Conservation (phyloP, 2,113 vertebrate genomes). For the Zapornia atra region DNA sequence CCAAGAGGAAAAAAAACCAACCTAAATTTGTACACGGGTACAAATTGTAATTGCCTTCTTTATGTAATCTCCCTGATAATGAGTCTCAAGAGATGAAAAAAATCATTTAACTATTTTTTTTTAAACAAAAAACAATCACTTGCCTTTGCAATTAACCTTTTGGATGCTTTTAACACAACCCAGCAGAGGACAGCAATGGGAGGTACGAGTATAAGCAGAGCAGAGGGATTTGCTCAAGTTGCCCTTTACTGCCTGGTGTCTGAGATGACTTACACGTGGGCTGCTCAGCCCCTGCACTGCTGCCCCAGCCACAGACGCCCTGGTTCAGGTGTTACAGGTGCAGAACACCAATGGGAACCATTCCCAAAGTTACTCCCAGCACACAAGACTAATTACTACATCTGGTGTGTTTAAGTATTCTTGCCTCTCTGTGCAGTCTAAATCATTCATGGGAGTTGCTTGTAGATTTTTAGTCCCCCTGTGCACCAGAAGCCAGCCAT, state of each 20-base stretch:
- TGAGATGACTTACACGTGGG: fast-evolving
- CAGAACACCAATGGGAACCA: background rate
- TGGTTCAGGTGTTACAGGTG: background rate
- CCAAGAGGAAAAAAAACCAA: background rate
- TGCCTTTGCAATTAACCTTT: background rate
- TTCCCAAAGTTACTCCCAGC: background rate
- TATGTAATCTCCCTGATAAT: fast-evolving
- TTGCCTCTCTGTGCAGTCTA: background rate
- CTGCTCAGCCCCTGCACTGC: background rate
- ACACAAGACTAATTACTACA: background rate
- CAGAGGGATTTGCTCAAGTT: background rate
- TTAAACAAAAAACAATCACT: background rate
- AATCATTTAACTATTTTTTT: background rate
- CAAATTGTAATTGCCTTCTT: background rate
- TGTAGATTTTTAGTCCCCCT: background rate
- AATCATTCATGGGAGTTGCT: background rate
- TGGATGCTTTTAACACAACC: background rate
- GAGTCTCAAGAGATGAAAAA: background rate
- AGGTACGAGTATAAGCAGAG: background rate
- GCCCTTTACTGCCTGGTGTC: fast-evolving
- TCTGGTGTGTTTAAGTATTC: background rate
- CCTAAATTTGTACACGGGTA: background rate
- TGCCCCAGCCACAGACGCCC: background rate
- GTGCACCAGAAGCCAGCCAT: background rate
- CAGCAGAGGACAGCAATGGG: background rate